Base-by-base conservation (phyloP, 2,888 invertebrate species). In the Tenthredo distinguenda region DNA sequence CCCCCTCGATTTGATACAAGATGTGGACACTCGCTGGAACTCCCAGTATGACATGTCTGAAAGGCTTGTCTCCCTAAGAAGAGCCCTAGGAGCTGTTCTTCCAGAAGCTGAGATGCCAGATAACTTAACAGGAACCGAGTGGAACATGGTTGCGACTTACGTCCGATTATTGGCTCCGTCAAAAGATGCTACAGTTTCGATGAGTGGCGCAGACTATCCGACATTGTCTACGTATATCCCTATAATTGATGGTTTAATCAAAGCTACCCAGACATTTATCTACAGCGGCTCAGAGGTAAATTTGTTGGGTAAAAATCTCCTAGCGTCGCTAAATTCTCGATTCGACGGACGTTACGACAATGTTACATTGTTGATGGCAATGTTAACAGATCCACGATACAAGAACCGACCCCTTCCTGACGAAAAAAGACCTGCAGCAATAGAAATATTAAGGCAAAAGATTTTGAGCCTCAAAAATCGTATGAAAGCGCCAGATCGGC, bases 11-110 rank as follows among this genome's bases (percentile, higher is more conserved):
- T 58, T 79, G 7, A 86, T 86, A 5, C 86, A 86, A 21, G 84
- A 84, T 79, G 84, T 84, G 2, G 86, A 84, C n/a, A 86, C 84
- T 15, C 86, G 77, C 15, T 86, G 86, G 86, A 86, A 86, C 31
- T 76, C 65, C 26, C 83, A 85, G 50, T 68, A 84, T 21, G 85
- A 83, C 15, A 85, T 86, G 85, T 21, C 84, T 5, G 68, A 74
- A 21, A 76, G 84, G 50, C 84, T 86, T 34, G 37, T 84, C 7
- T 21, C 15, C 47, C 50, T 86, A 37, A 74, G 43, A 65, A 77
- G 58, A 62, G 34, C 84, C 26, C 71, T 86, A 40, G 77, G 76
- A 34, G 76, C 55, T 15, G 85, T 84, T 21, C 47, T 86, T 43
- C 84, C 76, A 10, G 85, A 86, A 85, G 47, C 31, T 76, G 65